Conservation (phyloP, 1,140 invertebrate species). For the Cheumatopsyche charites region DNA sequence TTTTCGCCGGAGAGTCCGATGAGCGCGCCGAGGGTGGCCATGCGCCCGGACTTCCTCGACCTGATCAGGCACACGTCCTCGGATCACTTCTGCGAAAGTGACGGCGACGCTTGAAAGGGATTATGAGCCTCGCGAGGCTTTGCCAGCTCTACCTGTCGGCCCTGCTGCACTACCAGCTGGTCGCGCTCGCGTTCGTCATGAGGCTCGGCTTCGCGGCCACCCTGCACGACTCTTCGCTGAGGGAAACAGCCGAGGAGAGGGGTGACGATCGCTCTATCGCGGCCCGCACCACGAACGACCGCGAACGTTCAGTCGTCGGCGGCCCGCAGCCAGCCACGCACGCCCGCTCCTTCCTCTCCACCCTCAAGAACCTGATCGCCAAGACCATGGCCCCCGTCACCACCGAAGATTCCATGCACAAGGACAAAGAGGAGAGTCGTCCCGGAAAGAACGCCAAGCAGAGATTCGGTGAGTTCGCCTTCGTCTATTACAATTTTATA, state of each 20-base stretch:
- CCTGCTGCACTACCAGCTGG: constrained; percentile 45
- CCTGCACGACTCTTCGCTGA: too few species aligned
- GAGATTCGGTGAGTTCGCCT: constrained; percentile 37
- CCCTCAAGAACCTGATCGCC: constrained; percentile 21
- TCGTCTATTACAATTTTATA: neutral
- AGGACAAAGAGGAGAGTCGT: constrained; percentile 55
- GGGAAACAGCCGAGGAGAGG: constrained; percentile 17
- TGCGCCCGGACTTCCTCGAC: constrained; percentile 62
- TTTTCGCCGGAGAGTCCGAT: constrained; percentile 32
- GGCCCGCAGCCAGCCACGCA: neutral
- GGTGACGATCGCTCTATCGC: constrained; percentile 1
- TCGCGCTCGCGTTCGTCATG: constrained; percentile 39
- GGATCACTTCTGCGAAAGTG: constrained; percentile 62
- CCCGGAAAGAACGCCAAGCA: constrained; percentile 31
- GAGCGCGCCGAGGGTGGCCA: constrained; percentile 40
- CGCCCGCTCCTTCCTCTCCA: constrained; percentile 6
- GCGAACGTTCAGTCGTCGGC: constrained; percentile 11
- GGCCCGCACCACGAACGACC: constrained; percentile 27
- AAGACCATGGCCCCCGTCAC: constrained; percentile 45
- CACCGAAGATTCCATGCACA: constrained; percentile 58
- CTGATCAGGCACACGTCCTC: constrained; percentile 63
- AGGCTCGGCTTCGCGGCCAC: constrained; percentile 40
- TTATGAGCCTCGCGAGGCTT: constrained; percentile 42
- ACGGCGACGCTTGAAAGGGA: too few species aligned
- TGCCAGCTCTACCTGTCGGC: constrained; percentile 46